Percentiles rank a stretch among this genome's conserved stretches.
phyloP scores from a whole-genome alignment of 1,140 invertebrate species.

The Chlorops oryzae region DNA sequence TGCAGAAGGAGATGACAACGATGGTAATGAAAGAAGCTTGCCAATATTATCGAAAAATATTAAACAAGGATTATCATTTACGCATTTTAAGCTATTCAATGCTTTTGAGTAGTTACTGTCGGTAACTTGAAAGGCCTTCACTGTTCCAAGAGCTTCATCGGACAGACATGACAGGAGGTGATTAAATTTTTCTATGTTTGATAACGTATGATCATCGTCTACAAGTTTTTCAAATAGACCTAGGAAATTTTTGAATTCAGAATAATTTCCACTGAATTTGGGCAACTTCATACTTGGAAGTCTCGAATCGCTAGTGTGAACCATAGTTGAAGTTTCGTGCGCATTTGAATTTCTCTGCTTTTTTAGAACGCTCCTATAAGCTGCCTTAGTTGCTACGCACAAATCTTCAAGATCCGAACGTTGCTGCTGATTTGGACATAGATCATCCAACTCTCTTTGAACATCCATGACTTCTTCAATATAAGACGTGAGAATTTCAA shows the following conservation, averaged over 20 bases:
- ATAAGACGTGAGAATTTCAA: conserved; percentile 1
- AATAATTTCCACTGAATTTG: conserved; percentile 9
- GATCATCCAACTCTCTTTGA: neutral
- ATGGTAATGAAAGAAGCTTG: neutral
- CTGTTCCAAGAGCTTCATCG: no score
- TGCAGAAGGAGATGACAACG: neutral
- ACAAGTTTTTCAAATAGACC: conserved; percentile 7
- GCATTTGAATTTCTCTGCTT: neutral
- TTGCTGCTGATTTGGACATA: neutral
- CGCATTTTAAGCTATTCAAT: conserved; percentile 8
- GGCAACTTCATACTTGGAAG: conserved; percentile 6
- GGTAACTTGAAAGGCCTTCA: conserved; percentile 8
- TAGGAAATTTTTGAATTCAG: neutral
- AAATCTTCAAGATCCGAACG: neutral
- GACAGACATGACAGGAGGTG: no score
- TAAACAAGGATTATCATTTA: conserved; percentile 12
- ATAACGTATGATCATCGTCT: conserved; percentile 2
- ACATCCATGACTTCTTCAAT: neutral
- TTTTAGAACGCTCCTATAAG: neutral
- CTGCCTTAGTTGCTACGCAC: neutral
- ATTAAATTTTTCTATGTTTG: conserved; percentile 12
- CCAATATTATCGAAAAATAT: conserved; percentile 9
- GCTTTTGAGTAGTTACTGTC: conserved; percentile 10
- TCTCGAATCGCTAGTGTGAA: neutral
- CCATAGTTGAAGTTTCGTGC: conserved; percentile 1